Conservation (phyloP, 2,113 vertebrate species). For the Microcebus lehilahytsara region DNA sequence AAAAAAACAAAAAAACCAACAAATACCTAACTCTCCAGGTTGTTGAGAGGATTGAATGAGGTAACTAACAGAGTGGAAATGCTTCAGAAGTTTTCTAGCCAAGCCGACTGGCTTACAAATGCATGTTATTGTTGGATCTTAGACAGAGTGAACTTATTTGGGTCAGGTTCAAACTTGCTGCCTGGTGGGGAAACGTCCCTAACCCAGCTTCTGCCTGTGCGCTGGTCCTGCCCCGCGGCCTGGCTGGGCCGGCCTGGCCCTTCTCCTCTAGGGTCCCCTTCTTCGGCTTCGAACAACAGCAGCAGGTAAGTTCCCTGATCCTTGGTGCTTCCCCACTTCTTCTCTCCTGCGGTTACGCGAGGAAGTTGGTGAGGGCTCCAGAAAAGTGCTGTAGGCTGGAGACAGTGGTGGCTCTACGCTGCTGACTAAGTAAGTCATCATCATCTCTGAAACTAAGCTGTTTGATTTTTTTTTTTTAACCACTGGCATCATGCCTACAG, state of each 20-base stretch:
- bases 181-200: background rate
- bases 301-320: background rate
- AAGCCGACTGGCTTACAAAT: background rate
- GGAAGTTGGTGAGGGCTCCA: background rate
- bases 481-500: background rate
- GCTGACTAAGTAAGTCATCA: background rate
- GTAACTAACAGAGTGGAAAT: background rate
- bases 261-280: background rate
- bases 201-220: background rate
- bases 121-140: background rate
- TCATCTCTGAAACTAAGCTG: background rate
- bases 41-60: background rate
- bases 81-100: background rate
- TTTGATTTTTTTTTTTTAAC: background rate
- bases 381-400: background rate
- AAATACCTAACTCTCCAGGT: background rate
- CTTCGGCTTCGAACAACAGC: background rate
- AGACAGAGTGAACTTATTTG: background rate
- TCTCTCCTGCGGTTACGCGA: background rate
- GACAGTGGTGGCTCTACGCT: background rate
- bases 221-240: background rate
- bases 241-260: rapidly evolving
- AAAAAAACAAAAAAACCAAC: background rate
- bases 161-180: background rate
- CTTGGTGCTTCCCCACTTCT: background rate